phyloP scores from a whole-genome alignment of 2,888 invertebrate species.

The Drosophila macrospina region DNA sequence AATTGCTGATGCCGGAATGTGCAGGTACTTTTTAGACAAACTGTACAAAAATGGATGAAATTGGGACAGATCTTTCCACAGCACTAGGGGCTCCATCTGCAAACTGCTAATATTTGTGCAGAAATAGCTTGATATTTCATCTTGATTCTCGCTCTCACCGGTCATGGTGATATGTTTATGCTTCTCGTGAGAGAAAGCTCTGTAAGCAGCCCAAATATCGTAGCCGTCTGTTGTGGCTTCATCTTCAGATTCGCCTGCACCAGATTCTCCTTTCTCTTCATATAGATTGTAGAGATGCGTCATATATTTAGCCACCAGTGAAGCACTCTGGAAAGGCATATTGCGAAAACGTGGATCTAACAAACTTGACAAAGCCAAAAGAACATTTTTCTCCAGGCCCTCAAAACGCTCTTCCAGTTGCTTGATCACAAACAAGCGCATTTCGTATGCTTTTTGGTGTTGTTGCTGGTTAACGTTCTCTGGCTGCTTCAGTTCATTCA shows the following conservation, averaged over 20 bases:
- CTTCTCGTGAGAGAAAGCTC: slow-evolving; percentile 48
- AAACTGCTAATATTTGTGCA: slow-evolving; percentile 40
- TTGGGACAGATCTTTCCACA: slow-evolving; percentile 55
- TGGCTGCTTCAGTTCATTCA: slow-evolving; percentile 47
- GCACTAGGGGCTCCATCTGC: slow-evolving; percentile 47
- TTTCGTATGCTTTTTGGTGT: slow-evolving; percentile 41
- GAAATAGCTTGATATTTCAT: slow-evolving; percentile 60
- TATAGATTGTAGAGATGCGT: slow-evolving; percentile 43
- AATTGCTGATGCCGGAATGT: slow-evolving; percentile 56
- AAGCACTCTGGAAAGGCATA: slow-evolving; percentile 48
- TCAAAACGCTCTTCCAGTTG: slow-evolving; percentile 46
- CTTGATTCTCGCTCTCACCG: slow-evolving; percentile 37
- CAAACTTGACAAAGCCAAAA: slow-evolving; percentile 44
- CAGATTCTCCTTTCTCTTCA: slow-evolving; percentile 25
- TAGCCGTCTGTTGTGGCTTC: slow-evolving; percentile 21
- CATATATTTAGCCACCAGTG: slow-evolving; percentile 53
- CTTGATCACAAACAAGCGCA: slow-evolving; percentile 47
- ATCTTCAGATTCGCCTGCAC: slow-evolving; percentile 7
- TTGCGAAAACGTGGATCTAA: slow-evolving; percentile 64
- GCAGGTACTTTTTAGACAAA: slow-evolving; percentile 56
- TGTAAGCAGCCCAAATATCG: slow-evolving; percentile 57
- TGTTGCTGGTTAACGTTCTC: slow-evolving; percentile 31
- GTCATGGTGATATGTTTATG: slow-evolving; percentile 33
- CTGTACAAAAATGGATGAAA: slow-evolving; percentile 59
- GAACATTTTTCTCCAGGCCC: slow-evolving; percentile 47